Base-by-base conservation (phyloP, 2,797 vertebrate species). In the Octomys mimax region DNA sequence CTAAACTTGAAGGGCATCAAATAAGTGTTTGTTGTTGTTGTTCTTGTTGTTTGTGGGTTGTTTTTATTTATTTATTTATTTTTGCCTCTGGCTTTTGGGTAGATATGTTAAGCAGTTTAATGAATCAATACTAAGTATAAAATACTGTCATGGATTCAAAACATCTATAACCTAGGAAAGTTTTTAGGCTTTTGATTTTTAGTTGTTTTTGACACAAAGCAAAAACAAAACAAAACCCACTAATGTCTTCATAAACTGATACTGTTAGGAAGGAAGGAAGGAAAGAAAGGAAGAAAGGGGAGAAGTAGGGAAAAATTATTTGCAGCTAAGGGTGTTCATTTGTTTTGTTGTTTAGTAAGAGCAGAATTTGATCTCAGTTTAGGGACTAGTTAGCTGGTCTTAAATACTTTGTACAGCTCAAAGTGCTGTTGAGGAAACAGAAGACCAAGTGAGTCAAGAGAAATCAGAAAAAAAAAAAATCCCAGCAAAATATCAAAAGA, bases 341-440 rank as follows among this genome's bases (percentile, higher is more conserved):
- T 68, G 8, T 71, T 46, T 12, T 80, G 33, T 36, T 89, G 54
- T 73, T 31, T 84, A 89, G 70, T 31, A 87, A 92, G 78, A 88
- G 82, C n/a, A 54, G 26, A 16, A 31, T 80, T 52, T 66, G 10
- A 26, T 78, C 57, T 83, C 71, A 16, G 61, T 87, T 93, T 61
- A 83, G 79, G 70, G 83, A 82, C 80, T 42, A 84, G 24, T 77
- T 1, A 28, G 94, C 64, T 68, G 68, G 8, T n/a, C 33, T 70
- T 36, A n/a, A 8, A 36, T 59, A 91, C 86, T 61, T 78, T 59
- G 87, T 73, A 96, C 68, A 93, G 79, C 52, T 85, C 59, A 39
- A 96, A 91, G 89, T 36, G 89, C 94, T 96, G n/a, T 71, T 95
- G n/a, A 90, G 73, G 92, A 87, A 97, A 93, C 42, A 9, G 64